Evolutionary conservation across 2,113 vertebrate species (phyloP).

Genomic region (Propithecus coquereli): DNA sequence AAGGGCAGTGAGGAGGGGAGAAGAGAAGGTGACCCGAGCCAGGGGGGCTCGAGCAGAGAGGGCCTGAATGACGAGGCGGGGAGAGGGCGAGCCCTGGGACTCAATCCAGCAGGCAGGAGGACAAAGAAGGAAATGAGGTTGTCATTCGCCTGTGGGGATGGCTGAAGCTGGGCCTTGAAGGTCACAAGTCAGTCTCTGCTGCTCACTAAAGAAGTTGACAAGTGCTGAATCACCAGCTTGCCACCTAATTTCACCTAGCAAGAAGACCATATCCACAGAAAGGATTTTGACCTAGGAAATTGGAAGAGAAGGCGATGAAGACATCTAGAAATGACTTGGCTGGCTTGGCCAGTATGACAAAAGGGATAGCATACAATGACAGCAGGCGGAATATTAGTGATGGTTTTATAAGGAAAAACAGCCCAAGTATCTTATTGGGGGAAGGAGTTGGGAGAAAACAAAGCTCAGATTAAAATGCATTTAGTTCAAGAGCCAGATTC

Average conservation of each 20-base stretch:
- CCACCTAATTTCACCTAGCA: not conserved
- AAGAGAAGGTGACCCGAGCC: not conserved
- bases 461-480: not conserved
- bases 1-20: fast-evolving
- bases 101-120: not conserved
- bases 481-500: not conserved
- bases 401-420: not conserved
- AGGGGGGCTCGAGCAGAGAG: no score
- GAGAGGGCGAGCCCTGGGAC: not conserved
- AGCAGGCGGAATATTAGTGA: not conserved
- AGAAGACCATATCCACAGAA: not conserved
- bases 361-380: not conserved
- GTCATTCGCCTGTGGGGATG: not conserved
- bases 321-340: not conserved
- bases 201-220: not conserved
- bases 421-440: not conserved
- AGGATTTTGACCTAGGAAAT: not conserved
- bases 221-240: not conserved
- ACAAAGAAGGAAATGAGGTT: not conserved
- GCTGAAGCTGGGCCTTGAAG: not conserved
- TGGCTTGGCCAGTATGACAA: not conserved
- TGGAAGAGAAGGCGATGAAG: not conserved
- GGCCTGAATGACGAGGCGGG: fast-evolving
- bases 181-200: not conserved
- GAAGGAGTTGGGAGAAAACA: not conserved